phyloP scores from a whole-genome alignment of 2,113 vertebrate species.

The Chelonoidis abingdonii region DNA sequence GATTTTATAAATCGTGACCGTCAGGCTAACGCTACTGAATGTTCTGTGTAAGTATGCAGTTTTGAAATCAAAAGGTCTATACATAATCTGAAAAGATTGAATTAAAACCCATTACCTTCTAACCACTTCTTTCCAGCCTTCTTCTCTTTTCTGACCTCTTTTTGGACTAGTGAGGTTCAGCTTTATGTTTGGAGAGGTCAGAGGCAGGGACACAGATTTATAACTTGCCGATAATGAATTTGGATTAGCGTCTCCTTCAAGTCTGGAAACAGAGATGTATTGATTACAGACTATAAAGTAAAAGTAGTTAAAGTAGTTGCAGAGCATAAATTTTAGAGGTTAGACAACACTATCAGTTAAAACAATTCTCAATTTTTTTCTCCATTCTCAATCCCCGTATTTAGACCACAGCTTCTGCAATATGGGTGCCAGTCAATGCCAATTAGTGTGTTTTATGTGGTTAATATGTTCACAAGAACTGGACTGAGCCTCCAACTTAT shows the following conservation, averaged over 20 bases:
- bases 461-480: neutral
- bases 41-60: neutral
- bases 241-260: conserved; percentile 84
- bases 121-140: conserved; percentile 99
- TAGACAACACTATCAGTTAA: neutral
- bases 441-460: neutral
- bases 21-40: neutral
- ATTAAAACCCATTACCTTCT: conserved; percentile 83
- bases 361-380: neutral
- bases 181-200: conserved; percentile 92
- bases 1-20: neutral
- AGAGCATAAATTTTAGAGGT: neutral
- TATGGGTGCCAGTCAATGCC: neutral
- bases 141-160: conserved; percentile 97
- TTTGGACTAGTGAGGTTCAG: conserved; percentile 97
- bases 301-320: neutral
- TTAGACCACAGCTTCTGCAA: neutral
- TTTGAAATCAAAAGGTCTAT: conserved; percentile 2
- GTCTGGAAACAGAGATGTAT: conserved; percentile 67
- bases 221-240: conserved; percentile 87
- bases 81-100: neutral
- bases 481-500: neutral
- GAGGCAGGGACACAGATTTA: conserved; percentile 91
- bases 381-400: neutral
- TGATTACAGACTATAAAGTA: conserved; percentile 16